Percentiles rank a stretch among this genome's conserved stretches.
These are phyloP conservation scores for Eospalax fontanierii DNA, from an alignment of 2,797 vertebrate genomes.

Conservation along the genomic window DNA sequence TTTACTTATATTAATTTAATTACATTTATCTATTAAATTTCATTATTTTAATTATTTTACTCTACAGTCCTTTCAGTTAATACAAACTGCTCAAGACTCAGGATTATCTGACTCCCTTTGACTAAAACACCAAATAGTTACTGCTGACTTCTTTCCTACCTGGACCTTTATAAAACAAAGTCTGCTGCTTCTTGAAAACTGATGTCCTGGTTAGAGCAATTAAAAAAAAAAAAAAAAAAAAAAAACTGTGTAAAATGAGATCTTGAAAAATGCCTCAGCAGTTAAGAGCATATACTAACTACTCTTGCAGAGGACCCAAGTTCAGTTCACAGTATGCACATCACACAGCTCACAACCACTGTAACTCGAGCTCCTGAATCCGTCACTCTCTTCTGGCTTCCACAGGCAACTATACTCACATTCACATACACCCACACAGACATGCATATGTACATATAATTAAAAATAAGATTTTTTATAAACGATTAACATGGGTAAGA, in stretches of 20 bases:
- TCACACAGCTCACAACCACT: not conserved
- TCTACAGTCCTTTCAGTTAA: not conserved
- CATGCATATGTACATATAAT: not conserved
- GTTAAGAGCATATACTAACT: not conserved
- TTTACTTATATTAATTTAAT: not conserved
- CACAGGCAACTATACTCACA: not conserved
- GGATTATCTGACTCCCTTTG: not conserved
- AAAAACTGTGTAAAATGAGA: not conserved
- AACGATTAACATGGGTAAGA: constrained; percentile 28
- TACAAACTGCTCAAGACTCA: not conserved
- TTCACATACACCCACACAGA: not conserved
- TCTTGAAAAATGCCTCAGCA: not conserved
- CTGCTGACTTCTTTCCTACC: not conserved
- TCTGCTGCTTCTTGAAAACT: not conserved
- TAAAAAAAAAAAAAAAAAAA: not conserved
- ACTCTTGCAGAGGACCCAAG: not conserved
- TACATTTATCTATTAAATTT: too few relatives aligned
- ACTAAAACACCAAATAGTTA: not conserved
- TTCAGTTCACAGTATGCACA: not conserved
- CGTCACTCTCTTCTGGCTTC: not conserved
- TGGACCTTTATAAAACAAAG: not conserved
- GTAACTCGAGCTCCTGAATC: not conserved
- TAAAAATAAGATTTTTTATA: not conserved
- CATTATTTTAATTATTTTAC: not conserved
- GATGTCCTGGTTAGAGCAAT: not conserved